Percentiles rank a stretch among this genome's conserved stretches.
Evolutionary conservation across 2,113 vertebrate genomes (phyloP).

Genomic region (Halichoerus grypus): DNA sequence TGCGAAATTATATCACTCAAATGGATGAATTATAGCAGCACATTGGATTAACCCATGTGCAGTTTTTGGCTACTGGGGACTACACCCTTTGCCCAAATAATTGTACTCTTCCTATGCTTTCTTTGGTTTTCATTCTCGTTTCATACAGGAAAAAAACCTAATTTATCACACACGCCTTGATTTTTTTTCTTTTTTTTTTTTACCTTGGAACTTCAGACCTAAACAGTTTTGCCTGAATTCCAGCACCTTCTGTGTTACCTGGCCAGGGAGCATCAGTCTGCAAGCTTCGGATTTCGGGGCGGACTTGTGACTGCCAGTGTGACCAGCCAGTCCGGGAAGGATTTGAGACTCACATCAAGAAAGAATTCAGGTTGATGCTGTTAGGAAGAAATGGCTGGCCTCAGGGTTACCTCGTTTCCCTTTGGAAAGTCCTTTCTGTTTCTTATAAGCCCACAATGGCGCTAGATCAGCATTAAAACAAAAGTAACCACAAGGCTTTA

Average conservation of each 20-base stretch:
- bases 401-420: background rate
- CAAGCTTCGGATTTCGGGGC: background rate
- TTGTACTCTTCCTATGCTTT: background rate
- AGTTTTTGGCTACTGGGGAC: too few relatives aligned
- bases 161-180: background rate
- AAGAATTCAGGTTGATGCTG: background rate
- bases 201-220: background rate
- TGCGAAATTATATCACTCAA: background rate
- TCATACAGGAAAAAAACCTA: background rate
- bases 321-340: background rate
- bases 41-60: background rate
- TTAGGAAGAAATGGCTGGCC: background rate
- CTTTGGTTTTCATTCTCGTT: background rate
- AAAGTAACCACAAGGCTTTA: slow-evolving; percentile 36
- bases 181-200: background rate
- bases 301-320: background rate
- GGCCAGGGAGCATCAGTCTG: background rate
- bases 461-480: background rate
- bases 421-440: background rate
- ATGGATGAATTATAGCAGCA: background rate
- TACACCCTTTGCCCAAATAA: background rate
- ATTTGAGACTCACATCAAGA: background rate
- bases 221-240: background rate
- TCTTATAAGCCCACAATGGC: background rate
- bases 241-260: background rate